Base-by-base conservation (phyloP, 1,140 invertebrate species). In the Rhizoglyphus robini region DNA sequence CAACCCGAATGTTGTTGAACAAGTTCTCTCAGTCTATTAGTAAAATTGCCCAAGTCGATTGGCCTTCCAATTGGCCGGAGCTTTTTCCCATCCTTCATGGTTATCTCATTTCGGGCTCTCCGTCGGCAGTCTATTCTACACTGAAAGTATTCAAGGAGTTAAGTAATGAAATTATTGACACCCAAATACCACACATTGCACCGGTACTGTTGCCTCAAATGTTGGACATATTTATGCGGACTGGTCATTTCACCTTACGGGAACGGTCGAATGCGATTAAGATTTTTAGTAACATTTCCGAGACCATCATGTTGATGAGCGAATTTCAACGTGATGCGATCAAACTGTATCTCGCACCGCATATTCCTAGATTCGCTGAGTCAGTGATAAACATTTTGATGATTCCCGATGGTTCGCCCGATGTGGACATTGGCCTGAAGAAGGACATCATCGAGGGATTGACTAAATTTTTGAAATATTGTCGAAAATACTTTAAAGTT, bases 91-190 rank as follows among this genome's bases (percentile, higher is more conserved):
- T 86, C 57, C 78, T 88, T 34, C 82, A 88, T 61, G 79, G 79
- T 61, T 84, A 74, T 18, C 77, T 81, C 31, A 76, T 74, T 54
- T 76, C 75, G 70, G 76, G 76, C 0, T 18, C 2, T 27, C 72
- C 73, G 25, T 75, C 74, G 74, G 80, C 84, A 2, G 84, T 88
- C 29, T 84, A 88, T 75, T 86, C 86, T 47, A 83, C 86, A 8
- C 87, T 88, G 85, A 77, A 86, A 73, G 86, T 88, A 27, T 74
- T 88, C 68, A 66, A 68, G 76, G 86, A 88, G 74, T 84, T 88
- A 67, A 81, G 80, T 4, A 79, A 84, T 65, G 86, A 88, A 74
- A 76, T 86, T 1, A 81, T 80, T 8, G 86, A 88, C 69, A 79
- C 74, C 18, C 84, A 87, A 72, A 81, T 88, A 65, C 80, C 81